Percentiles rank a stretch among this genome's conserved stretches.
Conservation (phyloP, 1,140 invertebrate species). For the Cydia fagiglandana region DNA sequence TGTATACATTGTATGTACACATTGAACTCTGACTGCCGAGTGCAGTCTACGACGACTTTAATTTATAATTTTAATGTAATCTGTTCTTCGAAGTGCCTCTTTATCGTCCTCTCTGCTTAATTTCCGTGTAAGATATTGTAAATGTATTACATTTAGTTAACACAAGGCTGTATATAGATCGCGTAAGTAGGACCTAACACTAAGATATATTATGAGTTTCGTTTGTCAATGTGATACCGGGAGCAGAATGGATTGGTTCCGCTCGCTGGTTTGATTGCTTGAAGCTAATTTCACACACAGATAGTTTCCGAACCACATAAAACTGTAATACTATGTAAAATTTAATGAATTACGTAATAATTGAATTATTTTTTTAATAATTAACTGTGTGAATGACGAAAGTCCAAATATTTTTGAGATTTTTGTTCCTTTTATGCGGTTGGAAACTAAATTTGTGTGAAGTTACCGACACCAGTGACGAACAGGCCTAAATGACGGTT, state of each 20-base stretch:
- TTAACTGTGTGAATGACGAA: neutral
- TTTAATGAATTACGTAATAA: conserved; percentile 3
- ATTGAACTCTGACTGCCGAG: conserved; percentile 42
- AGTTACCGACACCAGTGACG: conserved; percentile 33
- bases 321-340: neutral
- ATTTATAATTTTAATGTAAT: conserved; percentile 60
- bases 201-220: conserved; percentile 51
- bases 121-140: conserved; percentile 75
- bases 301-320: neutral
- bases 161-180: conserved; percentile 65
- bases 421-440: neutral
- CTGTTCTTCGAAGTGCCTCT: conserved; percentile 74
- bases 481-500: conserved; percentile 59
- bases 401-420: neutral
- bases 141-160: conserved; percentile 65
- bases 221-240: conserved; percentile 58
- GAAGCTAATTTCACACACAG: neutral
- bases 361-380: conserved; percentile 1
- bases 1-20: conserved; percentile 49
- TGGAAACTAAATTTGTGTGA: conserved; percentile 38
- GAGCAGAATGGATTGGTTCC: conserved; percentile 9
- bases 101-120: conserved; percentile 66
- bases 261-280: neutral
- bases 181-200: conserved; percentile 48
- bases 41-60: conserved; percentile 53